A percentile compares a stretch with the other conserved stretches of the same genome.
phyloP scores from a whole-genome alignment of 2,797 vertebrate genomes.

The Mastacembelus armatus region DNA sequence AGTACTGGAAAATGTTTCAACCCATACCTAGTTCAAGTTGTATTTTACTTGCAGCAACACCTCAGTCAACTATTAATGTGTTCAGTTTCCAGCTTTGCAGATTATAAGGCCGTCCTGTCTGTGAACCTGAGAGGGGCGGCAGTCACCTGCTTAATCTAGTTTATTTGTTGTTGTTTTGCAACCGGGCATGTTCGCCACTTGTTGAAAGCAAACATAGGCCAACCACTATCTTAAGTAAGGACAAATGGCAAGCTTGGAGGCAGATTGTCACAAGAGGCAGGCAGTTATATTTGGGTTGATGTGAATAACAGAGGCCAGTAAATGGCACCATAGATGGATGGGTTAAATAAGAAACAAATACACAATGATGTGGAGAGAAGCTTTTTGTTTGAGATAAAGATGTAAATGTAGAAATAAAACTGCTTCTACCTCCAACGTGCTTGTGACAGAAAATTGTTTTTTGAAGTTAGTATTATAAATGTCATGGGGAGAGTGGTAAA shows the following conservation, averaged over 20 bases:
- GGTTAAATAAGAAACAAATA: slow-evolving; percentile 17
- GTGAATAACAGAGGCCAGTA: slow-evolving; percentile 9
- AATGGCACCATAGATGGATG: slow-evolving; percentile 10
- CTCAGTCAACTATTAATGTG: background rate
- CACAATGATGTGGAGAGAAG: background rate
- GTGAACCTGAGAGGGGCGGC: slow-evolving; percentile 26
- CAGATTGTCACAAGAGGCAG: background rate
- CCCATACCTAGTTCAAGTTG: background rate
- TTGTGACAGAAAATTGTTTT: slow-evolving; percentile 12
- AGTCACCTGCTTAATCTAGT: slow-evolving; percentile 41
- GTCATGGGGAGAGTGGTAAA: slow-evolving; percentile 60
- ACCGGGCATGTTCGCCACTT: slow-evolving; percentile 46
- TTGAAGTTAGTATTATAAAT: slow-evolving; percentile 74
- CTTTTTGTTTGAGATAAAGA: slow-evolving; percentile 6
- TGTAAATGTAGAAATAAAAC: slow-evolving; percentile 19
- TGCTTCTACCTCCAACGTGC: background rate
- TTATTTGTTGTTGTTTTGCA: slow-evolving; percentile 20
- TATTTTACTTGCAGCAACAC: slow-evolving; percentile 1
- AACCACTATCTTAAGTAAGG: background rate
- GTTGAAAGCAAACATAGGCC: slow-evolving; percentile 62
- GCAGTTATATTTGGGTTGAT: slow-evolving; percentile 13
- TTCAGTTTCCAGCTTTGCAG: slow-evolving; percentile 21
- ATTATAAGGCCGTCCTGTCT: slow-evolving; percentile 12
- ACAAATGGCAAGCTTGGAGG: background rate
- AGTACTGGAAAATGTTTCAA: too few relatives aligned